phyloP scores from a whole-genome alignment of 2,113 vertebrate species.

The Pomatostomus ruficeps region DNA sequence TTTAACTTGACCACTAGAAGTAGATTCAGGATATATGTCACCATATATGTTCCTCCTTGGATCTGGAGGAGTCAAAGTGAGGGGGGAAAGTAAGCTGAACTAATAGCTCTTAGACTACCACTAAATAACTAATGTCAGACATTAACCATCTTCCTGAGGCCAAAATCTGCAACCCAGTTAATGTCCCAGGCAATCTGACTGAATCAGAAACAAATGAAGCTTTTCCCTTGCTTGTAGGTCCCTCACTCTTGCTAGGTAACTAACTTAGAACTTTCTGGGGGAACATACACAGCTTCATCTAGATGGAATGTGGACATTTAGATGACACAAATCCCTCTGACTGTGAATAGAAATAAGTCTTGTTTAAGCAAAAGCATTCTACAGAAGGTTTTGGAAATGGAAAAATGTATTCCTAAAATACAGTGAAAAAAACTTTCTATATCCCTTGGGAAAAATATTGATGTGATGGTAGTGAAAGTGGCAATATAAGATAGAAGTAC shows the following conservation, averaged over 20 bases:
- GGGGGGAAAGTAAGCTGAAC: not conserved
- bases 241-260: not conserved
- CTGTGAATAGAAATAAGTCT: not conserved
- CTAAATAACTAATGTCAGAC: constrained; percentile 2
- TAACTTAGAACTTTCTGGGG: not conserved
- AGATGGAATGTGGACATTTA: not conserved
- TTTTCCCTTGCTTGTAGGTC: not conserved
- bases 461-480: not conserved
- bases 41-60: not conserved
- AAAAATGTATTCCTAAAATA: not conserved
- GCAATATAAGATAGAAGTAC: not conserved
- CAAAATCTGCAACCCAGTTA: not conserved
- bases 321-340: not conserved
- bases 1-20: not conserved
- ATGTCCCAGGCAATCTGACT: not conserved
- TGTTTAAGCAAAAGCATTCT: not conserved
- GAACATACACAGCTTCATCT: fast-evolving
- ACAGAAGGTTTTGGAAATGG: not conserved
- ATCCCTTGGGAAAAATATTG: not conserved
- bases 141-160: not conserved
- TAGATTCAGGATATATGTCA: not conserved
- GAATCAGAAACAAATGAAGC: not conserved
- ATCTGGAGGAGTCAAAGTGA: not conserved
- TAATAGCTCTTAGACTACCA: not conserved
- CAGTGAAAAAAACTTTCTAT: not conserved